Evolutionary conservation across 2,888 invertebrate species (phyloP), one percentile per base, ranked within the genome.

Genomic region (Sesia apiformis): DNA sequence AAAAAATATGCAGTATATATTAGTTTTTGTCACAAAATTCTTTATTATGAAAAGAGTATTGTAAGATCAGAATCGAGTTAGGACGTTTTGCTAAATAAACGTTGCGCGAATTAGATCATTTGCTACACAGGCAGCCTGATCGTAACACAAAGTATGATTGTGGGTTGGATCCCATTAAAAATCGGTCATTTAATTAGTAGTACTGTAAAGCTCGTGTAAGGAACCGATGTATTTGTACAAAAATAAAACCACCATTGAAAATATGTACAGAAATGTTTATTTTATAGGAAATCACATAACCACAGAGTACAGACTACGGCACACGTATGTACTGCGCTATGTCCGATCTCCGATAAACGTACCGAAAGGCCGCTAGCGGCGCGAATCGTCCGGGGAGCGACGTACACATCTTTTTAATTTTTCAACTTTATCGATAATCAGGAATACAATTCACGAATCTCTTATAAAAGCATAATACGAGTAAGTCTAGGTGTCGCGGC

Each of bases 371-470:
- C 74, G 75, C 72, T 72, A 59, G 67, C 69, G 74, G 75, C 77
- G 65, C 69, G 76, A 74, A 74, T 77, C 76, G 81, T 78, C 83
- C 82, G 80, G 84, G 84, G 77, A 74, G 81, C 76, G 79, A 75
- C 81, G 84, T 78, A 81, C 86, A 84, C 87, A 78, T 77, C 74
- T 76, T 23, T 23, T 77, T 68, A 78, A 83, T 80, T 84, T 82
- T 76, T 80, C 81, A 81, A 81, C 78, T 63, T 65, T 69, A 80
- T 84, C 84, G 82, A 83, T 83, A 83, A 84, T 85, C 85, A 78
- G 86, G 86, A 87, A 85, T 89, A 90, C 87, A 86, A 88, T 87
- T 86, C 79, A 84, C 84, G 83, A 86, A 85, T 86, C 86, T 86
- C 84, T 87, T 85, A 87, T 76, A 81, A 83, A 85, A 88, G 88